phyloP scores from a whole-genome alignment of 2,797 vertebrate genomes.

The Allenopithecus nigroviridis region DNA sequence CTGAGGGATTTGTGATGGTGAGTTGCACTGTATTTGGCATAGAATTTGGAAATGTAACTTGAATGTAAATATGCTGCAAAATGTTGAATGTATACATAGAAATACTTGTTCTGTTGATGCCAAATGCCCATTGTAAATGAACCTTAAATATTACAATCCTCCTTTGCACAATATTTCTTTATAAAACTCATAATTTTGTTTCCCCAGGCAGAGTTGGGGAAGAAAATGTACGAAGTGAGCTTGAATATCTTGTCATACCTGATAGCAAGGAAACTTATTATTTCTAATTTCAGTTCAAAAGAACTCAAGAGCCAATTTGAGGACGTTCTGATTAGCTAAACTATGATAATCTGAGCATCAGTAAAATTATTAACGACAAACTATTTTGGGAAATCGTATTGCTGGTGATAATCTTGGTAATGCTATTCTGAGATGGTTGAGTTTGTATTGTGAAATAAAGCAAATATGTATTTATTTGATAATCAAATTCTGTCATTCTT shows the following conservation, averaged over 20 bases:
- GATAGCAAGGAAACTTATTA: not conserved
- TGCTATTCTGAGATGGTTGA: not conserved
- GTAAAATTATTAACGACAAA: not conserved
- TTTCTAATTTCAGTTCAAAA: not conserved
- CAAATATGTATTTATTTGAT: not conserved
- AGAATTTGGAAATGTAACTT: conserved; percentile 83
- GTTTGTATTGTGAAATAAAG: not conserved
- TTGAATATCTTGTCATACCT: not conserved
- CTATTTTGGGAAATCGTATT: not conserved
- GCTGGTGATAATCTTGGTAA: not conserved
- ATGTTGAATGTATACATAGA: conserved; percentile 76
- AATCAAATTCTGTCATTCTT: not conserved
- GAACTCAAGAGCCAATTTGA: not conserved
- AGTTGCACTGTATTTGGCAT: conserved; percentile 65
- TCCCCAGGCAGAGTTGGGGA: not conserved
- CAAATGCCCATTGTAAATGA: conserved; percentile 81
- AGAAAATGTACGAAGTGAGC: not conserved
- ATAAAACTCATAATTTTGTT: conserved; percentile 69
- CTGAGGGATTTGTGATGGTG: conserved; percentile 61
- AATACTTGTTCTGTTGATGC: conserved; percentile 78
- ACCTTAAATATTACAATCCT: conserved; percentile 79
- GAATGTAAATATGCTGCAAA: conserved; percentile 83
- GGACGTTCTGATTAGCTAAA: not conserved
- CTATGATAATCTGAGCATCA: not conserved
- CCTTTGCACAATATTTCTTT: conserved; percentile 81